Conservation (phyloP, 2,888 invertebrate species). For the Pammene aurita region DNA sequence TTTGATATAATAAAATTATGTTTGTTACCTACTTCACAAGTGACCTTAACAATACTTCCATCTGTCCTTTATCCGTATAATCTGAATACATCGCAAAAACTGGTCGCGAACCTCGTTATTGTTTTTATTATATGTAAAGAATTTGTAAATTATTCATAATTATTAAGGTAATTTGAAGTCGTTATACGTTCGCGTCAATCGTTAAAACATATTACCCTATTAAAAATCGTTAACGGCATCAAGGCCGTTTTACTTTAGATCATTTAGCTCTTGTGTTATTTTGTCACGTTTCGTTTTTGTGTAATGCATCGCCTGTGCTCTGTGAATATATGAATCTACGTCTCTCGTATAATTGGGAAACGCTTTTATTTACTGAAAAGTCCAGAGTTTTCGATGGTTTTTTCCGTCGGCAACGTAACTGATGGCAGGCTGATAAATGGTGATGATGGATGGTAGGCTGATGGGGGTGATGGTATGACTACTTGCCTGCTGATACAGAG, state of each 20-base stretch:
- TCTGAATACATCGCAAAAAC: conserved; percentile 26
- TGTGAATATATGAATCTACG: no score
- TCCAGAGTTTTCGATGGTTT: no score
- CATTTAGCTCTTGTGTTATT: background rate
- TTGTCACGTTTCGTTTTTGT: no score
- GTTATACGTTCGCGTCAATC: background rate
- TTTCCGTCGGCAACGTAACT: no score
- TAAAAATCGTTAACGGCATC: background rate
- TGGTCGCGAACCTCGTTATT: conserved; percentile 1
- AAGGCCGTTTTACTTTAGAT: conserved; percentile 2
- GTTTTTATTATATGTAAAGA: background rate
- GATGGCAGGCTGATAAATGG: no score
- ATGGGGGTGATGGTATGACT: no score
- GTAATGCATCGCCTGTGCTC: no score
- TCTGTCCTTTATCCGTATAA: conserved; percentile 17
- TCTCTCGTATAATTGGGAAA: no score
- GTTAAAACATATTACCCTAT: background rate
- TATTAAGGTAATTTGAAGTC: background rate
- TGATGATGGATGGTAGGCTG: no score
- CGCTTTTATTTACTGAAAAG: no score
- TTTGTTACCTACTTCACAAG: conserved; percentile 3
- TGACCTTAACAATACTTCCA: conserved; percentile 11
- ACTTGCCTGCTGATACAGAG: no score
- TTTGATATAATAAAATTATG: conserved; percentile 2
- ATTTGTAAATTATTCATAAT: background rate